These are phyloP conservation scores for Crambe crambe DNA, from an alignment of 37 sponge, comb jelly and placozoan species.

Conservation along the genomic window DNA sequence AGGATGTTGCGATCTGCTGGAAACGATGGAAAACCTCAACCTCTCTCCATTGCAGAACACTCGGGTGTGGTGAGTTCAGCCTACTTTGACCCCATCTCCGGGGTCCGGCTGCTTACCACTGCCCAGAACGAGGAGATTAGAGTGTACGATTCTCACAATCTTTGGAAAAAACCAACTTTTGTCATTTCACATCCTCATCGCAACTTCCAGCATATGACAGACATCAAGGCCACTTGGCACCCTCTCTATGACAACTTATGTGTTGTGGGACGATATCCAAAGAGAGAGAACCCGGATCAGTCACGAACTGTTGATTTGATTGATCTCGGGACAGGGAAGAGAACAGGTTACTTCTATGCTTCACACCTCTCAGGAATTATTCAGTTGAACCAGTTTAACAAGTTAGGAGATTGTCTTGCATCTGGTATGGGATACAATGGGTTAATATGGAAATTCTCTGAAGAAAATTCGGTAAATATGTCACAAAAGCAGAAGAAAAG, in stretches of 20 bases:
- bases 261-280: conserved; percentile 55
- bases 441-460: conserved; percentile 20
- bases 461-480: neutral
- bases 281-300: conserved; percentile 12
- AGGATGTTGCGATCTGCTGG: conserved; percentile 8
- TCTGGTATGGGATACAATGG: conserved; percentile 64
- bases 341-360: conserved; percentile 28
- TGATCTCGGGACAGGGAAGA: conserved; percentile 27
- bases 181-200: conserved; percentile 51
- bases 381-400: conserved; percentile 52
- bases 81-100: conserved; percentile 57
- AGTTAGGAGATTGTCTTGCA: conserved; percentile 39
- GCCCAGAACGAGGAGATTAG: conserved; percentile 58
- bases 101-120: conserved; percentile 53
- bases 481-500: too few relatives aligned
- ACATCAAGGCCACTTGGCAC: conserved; percentile 74
- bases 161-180: conserved; percentile 23
- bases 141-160: conserved; percentile 47
- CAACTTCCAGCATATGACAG: conserved; percentile 70
- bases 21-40: neutral
- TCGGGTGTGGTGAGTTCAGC: conserved; percentile 32
- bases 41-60: conserved; percentile 29
- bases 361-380: conserved; percentile 9
- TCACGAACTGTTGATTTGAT: conserved; percentile 51
- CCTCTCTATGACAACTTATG: conserved; percentile 62